Base-by-base conservation (phyloP, 2,113 vertebrate genomes). In the Caranx melampygus region DNA sequence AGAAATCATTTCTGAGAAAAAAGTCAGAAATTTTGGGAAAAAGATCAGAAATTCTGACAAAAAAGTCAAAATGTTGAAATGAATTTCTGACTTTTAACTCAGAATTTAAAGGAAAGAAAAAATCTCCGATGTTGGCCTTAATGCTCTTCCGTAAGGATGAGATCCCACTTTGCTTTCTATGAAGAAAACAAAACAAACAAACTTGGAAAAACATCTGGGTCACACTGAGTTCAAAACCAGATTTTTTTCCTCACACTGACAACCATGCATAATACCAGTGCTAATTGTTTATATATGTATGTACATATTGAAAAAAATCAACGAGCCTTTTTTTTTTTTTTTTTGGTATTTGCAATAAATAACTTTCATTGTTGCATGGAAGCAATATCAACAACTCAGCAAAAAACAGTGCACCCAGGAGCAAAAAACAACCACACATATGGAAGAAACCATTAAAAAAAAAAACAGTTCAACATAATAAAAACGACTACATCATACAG, bases 361-460 rank as follows among this genome's bases (percentile, higher is more conserved):
- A 91, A 92, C 89, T 94, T 95, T 95, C 94, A 96, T 96, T 96
- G 95, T 96, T 92, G 95, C 95, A 94, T 94, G 92, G 89, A 96
- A 94, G 96, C 95, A 95, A 95, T 92, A 96, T 89, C 94, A 96
- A 95, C 90, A 94, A 84, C 94, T 96, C 94, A 97, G 96, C 96
- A 95, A 93, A 86, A 97, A 93, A 96, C 91, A 95, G 90, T 97
- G 96, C 96, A 97, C 93, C 93, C 94, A 95, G 95, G 93, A 95
- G 96, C 95, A 79, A 93, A 91, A 91, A 91, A 90, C 49, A 93
- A 96, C 87, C 89, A 94, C 92, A 94, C 86, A 90, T 94, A 96
- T 94, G 80, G 92, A 92, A 93, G 84, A 87, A 96, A 95, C 92
- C 91, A 81, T 88, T 64, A 69, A 65, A 94, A 93, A 65, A 94